Base-by-base conservation (phyloP, 30 jellyfish, hydroid and myxozoan genomes). In the Cassiopea xamachana region DNA sequence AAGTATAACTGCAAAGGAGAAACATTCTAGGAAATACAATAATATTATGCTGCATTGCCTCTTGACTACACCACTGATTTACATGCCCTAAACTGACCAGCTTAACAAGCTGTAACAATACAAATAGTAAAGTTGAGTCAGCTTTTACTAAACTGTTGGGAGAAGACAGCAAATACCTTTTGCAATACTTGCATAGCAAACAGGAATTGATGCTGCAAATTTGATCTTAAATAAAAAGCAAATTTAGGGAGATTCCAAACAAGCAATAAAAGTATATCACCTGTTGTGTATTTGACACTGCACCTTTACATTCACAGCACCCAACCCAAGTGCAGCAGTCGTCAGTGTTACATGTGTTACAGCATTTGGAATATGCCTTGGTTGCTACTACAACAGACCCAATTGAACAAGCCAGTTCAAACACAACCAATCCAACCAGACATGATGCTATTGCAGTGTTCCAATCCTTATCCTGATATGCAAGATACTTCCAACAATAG, bases 301-400 rank as follows among this genome's bases (percentile, higher is more conserved):
- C 2, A 46, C 72, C 14, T 12, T 70, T 48, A 49, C 90, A 82
- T 45, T 82, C 90, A 45, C 82, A 69, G 59, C 90, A 82, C 19
- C 90, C 90, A 61, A 82, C 74, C 15, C 90, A 82, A 1, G 82
- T 49, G 72, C 76, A 5, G 55, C 83, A 45, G 74, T 82, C 90
- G 0, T 46, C 49, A 46, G 68, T 3, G 0, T 61, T 14, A 59
- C 90, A 61, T 47, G 90, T 82, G 48, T 69, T 82, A 49, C 90
- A 82, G 73, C 82, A 82, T 67, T 82, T 82, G 60, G 74, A 62
- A 49, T 82, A 82, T 17, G 90, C 82, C 83, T 67, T 82, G 90
- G 83, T 62, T 16, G 90, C 64, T 50, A 18, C 64, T 1, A 43
- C 70, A 67, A 82, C 51, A 8, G 90, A 78, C 0, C 69, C 59